A percentile compares a stretch with the other conserved stretches of the same genome.
Evolutionary conservation across 2,797 vertebrate species (phyloP).

Genomic region (Zalophus californianus): DNA sequence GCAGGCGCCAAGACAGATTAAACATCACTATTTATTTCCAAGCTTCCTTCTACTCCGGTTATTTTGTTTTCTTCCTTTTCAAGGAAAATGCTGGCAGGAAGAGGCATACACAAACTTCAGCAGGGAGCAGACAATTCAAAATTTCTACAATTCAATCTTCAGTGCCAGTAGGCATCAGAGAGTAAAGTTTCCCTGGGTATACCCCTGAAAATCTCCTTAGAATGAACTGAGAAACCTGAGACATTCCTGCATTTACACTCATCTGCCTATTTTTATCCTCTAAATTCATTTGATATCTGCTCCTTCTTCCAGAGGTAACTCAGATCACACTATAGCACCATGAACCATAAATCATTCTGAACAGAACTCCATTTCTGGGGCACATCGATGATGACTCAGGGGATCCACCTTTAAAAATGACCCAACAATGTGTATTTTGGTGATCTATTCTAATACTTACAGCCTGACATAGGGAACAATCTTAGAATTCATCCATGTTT

Average conservation of each 20-base stretch:
- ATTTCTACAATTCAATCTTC: neutral
- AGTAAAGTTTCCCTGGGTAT: neutral
- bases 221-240: neutral
- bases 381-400: neutral
- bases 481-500: neutral
- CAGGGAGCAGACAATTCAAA: neutral
- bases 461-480: neutral
- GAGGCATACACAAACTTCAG: neutral
- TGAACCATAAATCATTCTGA: constrained; percentile 14
- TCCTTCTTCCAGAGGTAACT: constrained; percentile 12
- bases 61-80: neutral
- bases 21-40: neutral
- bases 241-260: neutral
- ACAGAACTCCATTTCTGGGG: neutral
- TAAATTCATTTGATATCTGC: neutral
- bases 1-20: neutral
- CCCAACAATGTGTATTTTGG: neutral
- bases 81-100: neutral
- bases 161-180: neutral
- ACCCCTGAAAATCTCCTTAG: neutral
- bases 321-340: neutral
- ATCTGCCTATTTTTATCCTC: neutral
- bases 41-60: neutral
- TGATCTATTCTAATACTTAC: neutral
- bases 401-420: neutral